phyloP scores from a whole-genome alignment of 2,113 vertebrate species.

The Conger conger region DNA sequence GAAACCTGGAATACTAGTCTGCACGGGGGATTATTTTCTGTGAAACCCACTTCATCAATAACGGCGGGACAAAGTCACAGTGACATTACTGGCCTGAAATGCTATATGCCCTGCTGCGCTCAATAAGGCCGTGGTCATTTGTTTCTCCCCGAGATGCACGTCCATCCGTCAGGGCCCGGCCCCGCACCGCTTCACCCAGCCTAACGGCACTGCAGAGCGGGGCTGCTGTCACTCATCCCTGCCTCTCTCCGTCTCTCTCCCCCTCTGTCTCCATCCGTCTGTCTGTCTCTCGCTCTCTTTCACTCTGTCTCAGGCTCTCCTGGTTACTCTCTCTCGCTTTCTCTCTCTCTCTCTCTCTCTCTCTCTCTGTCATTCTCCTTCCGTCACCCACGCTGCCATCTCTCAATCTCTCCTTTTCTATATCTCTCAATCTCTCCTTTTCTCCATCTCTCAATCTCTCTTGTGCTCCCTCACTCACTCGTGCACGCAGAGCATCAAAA shows the following conservation, averaged over 20 bases:
- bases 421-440: neutral
- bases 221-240: conserved; percentile 39
- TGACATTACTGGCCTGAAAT: conserved; percentile 53
- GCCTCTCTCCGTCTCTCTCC: neutral
- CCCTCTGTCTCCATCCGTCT: neutral
- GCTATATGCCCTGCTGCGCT: conserved; percentile 53
- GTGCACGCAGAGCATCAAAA: too few relatives aligned
- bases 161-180: conserved; percentile 2
- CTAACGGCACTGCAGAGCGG: conserved; percentile 63
- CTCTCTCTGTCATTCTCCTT: neutral
- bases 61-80: conserved; percentile 42
- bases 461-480: too few relatives aligned
- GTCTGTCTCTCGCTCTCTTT: neutral
- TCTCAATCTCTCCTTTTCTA: neutral
- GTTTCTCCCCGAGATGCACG: conserved; percentile 48
- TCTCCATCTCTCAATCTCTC: neutral
- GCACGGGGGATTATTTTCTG: conserved; percentile 50
- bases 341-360: conserved; percentile 1
- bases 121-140: conserved; percentile 52
- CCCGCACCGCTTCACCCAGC: conserved; percentile 54
- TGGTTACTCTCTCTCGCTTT: neutral
- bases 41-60: conserved; percentile 57
- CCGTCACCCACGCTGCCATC: conserved; percentile 6
- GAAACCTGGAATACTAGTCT: conserved; percentile 44
- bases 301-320: neutral